Evolutionary conservation across 2,888 invertebrate species (phyloP), one percentile per base, ranked within the genome.

Genomic region (Ypsolopha sequella): DNA sequence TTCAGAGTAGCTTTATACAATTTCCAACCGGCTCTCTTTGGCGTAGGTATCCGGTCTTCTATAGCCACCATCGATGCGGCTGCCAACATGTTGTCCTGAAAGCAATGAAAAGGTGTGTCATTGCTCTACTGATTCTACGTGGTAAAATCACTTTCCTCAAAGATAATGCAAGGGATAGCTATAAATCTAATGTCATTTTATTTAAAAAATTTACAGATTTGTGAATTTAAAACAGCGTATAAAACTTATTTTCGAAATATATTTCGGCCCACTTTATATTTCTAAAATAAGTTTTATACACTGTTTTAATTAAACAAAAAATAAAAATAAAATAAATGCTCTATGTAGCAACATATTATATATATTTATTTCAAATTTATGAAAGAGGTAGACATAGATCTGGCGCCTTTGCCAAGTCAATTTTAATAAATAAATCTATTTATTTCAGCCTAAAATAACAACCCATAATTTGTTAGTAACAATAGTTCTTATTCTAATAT

Each of bases 61-160:
- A 62, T 62, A 0, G 67, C 70, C 52, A 84, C 59, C 51, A 66
- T 72, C 6, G 53, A 62, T 0, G 80, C 77, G 3, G 81, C 82
- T 10, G 70, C 55, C 10, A 80, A 54, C 82, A 85, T 85, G 54
- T 76, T 84, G n/a, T 82, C 80, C 85, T 85, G 57, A 33, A 51
- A 53, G n/a, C 9, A 36, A 10, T 10, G 10, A 36, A 10, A n/a
- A 8, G 11, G 9, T 13, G 14, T 9, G 44, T 7, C n/a, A n/a
- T n/a, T n/a, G n/a, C n/a, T n/a, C n/a, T n/a, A n/a, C 2, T 24
- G 24, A 24, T 3, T 24, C 24, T 24, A 47, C 7, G 35, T 34
- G 24, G 1, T 10, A 47, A 35, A 9, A 44, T 10, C 9, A 9
- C 1, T 13, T 44, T 14, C 13, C n/a, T 13, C 10, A 7, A 39